Evolutionary conservation across 1,140 invertebrate species (phyloP), one percentile per base, ranked within the genome.

Genomic region (Philopotamus ludificatus): DNA sequence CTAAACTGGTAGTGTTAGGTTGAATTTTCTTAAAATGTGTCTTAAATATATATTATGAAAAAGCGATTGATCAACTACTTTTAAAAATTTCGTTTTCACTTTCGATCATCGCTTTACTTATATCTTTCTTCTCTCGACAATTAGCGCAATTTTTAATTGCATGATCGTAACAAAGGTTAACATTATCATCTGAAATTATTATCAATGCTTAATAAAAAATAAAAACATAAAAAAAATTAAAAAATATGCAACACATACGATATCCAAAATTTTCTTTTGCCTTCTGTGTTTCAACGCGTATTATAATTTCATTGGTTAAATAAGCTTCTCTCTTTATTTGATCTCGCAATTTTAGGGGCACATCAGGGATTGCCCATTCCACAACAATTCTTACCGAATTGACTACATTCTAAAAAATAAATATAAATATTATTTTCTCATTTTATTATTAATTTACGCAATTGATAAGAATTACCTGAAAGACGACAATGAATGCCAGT

Each of bases 401-500:
- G 12, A 95, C 90, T 1, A 91, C 73, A 78, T 94, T 93, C 87
- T 94, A 74, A 2, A 81, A 81, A 41, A 51, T 73, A 72, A 22
- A 67, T 34, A 15, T 18, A 22, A 1, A 7, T 34, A 60, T 61
- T 22, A 12, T 45, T 1, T 4, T 8, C 12, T 7, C 4, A 34
- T 34, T 12, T 34, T 4, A 34, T 7, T 34, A 34, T 12, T 7
- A 34, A 34, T 15, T 26, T 7, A 34, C 12, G 18, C 16, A 45
- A 16, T n/a, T n/a, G n/a, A n/a, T n/a, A 42, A 26, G 42, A n/a
- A 15, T 12, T 66, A 95, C 93, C 85, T 97, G 93, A 81, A 97
- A 98, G 1, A 96, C 81, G 3, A 98, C 91, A 28, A 98, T 89
- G 76, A 98, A 98, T 1, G 86, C 87, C 12, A 98, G 79, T 63